These are phyloP conservation scores for Shargacucullia verbasci DNA, from an alignment of 2,888 invertebrate genomes.

Conservation along the genomic window DNA sequence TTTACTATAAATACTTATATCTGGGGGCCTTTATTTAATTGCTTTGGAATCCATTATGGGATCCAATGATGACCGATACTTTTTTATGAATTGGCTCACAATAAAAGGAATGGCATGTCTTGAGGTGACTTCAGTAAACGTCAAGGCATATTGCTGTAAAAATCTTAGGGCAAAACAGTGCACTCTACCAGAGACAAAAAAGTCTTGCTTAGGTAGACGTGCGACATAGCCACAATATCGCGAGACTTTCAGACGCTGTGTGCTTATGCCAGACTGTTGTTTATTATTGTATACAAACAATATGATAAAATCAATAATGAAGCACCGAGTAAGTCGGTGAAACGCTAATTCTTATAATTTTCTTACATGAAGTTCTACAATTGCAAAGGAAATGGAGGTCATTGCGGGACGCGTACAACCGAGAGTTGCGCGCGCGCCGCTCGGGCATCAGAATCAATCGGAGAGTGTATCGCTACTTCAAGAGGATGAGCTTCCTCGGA, in stretches of 20 bases:
- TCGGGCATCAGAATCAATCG: constrained; percentile 67
- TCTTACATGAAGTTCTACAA: constrained; percentile 72
- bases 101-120: neutral
- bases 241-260: neutral
- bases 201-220: constrained; percentile 1
- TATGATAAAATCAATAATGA: neutral
- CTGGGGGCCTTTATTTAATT: too few relatives aligned
- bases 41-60: too few relatives aligned
- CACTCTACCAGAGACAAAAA: neutral
- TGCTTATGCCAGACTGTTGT: too few relatives aligned
- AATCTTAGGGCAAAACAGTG: neutral
- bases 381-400: constrained; percentile 85
- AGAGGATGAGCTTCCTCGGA: constrained; percentile 80
- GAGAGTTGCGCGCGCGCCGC: constrained; percentile 76
- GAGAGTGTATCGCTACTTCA: constrained; percentile 82
- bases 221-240: neutral
- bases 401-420: constrained; percentile 81
- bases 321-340: neutral
- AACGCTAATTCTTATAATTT: constrained; percentile 11
- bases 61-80: too few relatives aligned
- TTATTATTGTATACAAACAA: too few relatives aligned
- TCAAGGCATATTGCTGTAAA: constrained; percentile 3
- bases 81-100: neutral
- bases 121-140: neutral
- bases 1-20: too few relatives aligned